Evolutionary conservation across 2,888 invertebrate species (phyloP), one percentile per base, ranked within the genome.

Genomic region (Amblyjoppa fuscipennis): DNA sequence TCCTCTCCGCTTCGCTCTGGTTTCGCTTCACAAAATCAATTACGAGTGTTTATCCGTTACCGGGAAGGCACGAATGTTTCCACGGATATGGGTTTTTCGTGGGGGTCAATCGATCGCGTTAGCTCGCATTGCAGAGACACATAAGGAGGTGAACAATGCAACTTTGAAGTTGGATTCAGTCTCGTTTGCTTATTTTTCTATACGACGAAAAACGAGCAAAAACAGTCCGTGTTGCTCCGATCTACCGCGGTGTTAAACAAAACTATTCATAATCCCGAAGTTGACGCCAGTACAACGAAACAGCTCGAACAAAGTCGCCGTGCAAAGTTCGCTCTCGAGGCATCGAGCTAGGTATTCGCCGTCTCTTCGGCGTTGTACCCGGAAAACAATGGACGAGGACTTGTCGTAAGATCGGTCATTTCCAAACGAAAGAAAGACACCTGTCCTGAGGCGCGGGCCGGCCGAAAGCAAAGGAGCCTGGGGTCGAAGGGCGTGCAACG

Each of bases 1-100:
- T n/a, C 56, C 34, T 34, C 38, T 31, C 7, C 59, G 49, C 68
- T 61, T 53, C 49, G 56, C 81, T 56, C 64, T 45, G 86, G 75
- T 83, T 84, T 83, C 82, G 86, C 74, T 90, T 90, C 90, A 90
- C 89, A 89, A 90, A 91, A 91, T 90, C 90, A 90, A 89, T 91
- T 91, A 89, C 89, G 84, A 87, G 83, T 86, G 85, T 87, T 90
- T 90, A 90, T 88, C 89, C 82, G 82, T 82, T 90, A 90, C 88
- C 28, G 74, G 81, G 90, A 90, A 90, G 68, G 68, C 83, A 81
- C 64, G 77, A 83, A 84, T 74, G 86, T 86, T 89, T 88, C 88
- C 74, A 71, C 78, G 77, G 78, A 85, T 16, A 49, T 85, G 25
- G 71, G 70, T 82, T 87, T 84, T 79, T 87, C 81, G 51, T 49